Evolutionary conservation across 1,140 invertebrate species (phyloP), one percentile per base, ranked within the genome.

Genomic region (Wiebesia pumilae): DNA sequence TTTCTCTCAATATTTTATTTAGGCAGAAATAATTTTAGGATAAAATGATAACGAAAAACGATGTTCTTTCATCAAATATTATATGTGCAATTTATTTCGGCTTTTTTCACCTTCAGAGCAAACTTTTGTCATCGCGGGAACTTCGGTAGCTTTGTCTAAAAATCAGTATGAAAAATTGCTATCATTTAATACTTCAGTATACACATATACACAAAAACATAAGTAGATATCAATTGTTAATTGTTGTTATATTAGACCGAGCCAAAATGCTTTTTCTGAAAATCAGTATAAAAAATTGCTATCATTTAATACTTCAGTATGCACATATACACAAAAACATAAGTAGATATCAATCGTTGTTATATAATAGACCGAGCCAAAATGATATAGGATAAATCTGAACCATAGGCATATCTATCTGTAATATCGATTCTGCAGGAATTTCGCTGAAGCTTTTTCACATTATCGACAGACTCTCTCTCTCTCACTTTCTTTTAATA

Each of bases 131-230:
- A 3, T 62, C 21, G 24, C 14, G 58, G 24, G 10, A 62, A 62
- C 58, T 62, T 62, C 10, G 4, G 1, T 3, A 62, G 24, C 3
- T 4, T 62, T 62, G 21, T 27, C 58, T 27, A 3, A 62, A 47
- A 77, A 77, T 77, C 24, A 9, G 40, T 47, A n/a, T 77, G 58
- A 77, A 77, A 77, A 47, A 77, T 77, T n/a, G 27, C 27, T 10
- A 0, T 47, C 7, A 38, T 24, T 0, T 21, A 38, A 6, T 38
- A 3, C 21, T 71, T 71, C 12, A 6, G 7, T 30, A 24, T 14
- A 71, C 12, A 35, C 33, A 9, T 21, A 38, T 38, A 24, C 21
- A 75, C 1, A 38, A 43, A 27, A n/a, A 43, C 9, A 43, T 40
- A 73, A 21, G 38, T 40, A 80, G 78, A 80, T 38, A 62, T 9